Evolutionary conservation across 2,113 vertebrate species (phyloP).

Genomic region (Rhombomys opimus): DNA sequence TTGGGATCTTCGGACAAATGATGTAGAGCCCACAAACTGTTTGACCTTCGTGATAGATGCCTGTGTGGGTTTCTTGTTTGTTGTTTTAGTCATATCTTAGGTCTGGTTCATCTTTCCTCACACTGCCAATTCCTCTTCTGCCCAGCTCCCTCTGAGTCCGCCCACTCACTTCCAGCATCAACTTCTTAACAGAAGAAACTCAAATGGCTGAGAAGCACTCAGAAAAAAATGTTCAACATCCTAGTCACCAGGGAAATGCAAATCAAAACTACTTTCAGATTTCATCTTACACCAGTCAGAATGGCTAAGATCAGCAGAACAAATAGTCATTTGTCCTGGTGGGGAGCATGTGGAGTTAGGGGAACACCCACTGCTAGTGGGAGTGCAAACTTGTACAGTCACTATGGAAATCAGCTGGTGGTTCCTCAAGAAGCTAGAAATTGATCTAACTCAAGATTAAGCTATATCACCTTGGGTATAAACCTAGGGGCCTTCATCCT

Average conservation of each 20-base stretch:
- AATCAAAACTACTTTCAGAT: not conserved
- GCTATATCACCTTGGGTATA: not conserved
- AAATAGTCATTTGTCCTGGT: not conserved
- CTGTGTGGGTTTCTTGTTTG: conserved; percentile 95
- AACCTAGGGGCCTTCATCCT: not conserved
- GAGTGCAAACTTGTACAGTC: not conserved
- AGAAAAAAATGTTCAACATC: not conserved
- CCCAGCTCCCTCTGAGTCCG: no score
- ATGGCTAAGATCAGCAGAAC: not conserved
- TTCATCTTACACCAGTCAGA: not conserved
- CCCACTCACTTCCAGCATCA: not conserved
- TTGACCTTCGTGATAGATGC: conserved; percentile 98
- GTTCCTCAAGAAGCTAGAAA: not conserved
- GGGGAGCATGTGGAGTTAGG: not conserved
- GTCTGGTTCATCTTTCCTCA: no score
- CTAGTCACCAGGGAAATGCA: not conserved
- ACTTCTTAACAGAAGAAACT: not conserved
- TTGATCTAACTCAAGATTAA: not conserved
- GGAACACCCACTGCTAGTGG: not conserved
- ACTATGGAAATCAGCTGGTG: not conserved
- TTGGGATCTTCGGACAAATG: conserved; percentile 95
- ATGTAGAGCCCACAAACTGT: conserved; percentile 95
- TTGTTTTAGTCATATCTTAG: conserved; percentile 86
- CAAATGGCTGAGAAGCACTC: not conserved
- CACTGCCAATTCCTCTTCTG: no score